Evolutionary conservation across 2,113 vertebrate genomes (phyloP).

Genomic region (Neoarius graeffei): DNA sequence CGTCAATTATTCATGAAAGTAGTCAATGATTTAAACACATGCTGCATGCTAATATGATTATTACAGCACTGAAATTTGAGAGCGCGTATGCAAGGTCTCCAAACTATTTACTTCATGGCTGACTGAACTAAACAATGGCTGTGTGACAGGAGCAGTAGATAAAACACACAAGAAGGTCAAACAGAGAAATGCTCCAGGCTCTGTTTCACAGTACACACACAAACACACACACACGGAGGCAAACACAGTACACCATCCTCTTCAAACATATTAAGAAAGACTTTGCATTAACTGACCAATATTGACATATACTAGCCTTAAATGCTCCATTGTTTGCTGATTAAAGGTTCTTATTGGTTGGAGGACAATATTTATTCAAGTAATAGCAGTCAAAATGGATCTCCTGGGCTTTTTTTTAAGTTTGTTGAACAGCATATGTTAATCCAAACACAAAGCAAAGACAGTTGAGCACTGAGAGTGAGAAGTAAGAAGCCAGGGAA

Average conservation of each 20-base stretch:
- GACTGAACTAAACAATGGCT: conserved; percentile 29
- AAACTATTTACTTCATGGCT: neutral
- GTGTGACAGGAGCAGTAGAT: conserved; percentile 21
- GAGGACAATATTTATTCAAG: conserved; percentile 21
- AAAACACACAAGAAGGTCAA: conserved; percentile 22
- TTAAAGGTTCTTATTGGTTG: neutral
- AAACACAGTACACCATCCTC: neutral
- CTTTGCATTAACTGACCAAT: conserved; percentile 20
- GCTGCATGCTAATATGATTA: conserved; percentile 31
- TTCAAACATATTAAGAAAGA: conserved; percentile 13
- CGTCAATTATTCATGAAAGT: conserved; percentile 24
- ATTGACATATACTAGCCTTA: neutral
- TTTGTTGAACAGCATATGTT: neutral
- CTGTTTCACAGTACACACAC: neutral
- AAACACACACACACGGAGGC: neutral
- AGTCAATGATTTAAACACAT: conserved; percentile 14
- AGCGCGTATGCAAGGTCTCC: neutral
- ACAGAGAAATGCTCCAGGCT: neutral
- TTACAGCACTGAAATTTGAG: conserved; percentile 3
- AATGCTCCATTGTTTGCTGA: neutral
- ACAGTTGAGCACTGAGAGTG: neutral
- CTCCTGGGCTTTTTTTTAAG: neutral
- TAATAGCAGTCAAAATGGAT: neutral
- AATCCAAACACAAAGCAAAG: conserved; percentile 14
- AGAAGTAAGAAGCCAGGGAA: neutral